Evolutionary conservation across 35 echinoderm and acorn worm genomes (phyloP).

Genomic region (Patiria miniata): DNA sequence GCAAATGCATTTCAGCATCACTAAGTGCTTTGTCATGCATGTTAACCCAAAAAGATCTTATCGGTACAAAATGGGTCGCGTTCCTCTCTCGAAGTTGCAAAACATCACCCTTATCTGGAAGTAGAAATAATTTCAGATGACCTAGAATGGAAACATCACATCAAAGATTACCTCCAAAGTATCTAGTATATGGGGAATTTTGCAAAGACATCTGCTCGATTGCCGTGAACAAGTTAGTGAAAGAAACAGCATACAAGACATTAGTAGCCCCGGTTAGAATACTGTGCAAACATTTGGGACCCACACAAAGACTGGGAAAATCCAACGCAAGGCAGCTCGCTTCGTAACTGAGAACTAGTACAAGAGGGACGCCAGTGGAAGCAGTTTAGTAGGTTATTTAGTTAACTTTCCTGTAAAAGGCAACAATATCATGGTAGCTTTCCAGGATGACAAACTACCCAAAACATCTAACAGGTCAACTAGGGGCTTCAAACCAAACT

Average conservation of each 20-base stretch:
- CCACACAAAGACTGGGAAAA: not conserved
- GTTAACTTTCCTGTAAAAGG: too few species aligned
- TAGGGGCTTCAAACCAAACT: not conserved
- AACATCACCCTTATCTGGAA: conserved; percentile 25
- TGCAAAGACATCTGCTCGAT: conserved; percentile 9
- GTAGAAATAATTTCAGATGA: conserved; percentile 14
- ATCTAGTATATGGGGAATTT: conserved; percentile 17
- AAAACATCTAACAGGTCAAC: conserved; percentile 1
- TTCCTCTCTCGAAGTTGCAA: not conserved
- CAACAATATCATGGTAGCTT: too few species aligned
- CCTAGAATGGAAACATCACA: conserved; percentile 39
- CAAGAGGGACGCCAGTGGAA: not conserved
- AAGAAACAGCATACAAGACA: conserved; percentile 34
- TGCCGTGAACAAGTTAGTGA: not conserved
- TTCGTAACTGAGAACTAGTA: conserved; percentile 14
- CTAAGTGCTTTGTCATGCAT: conserved; percentile 25
- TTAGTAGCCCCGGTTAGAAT: conserved; percentile 16
- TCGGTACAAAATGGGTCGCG: not conserved
- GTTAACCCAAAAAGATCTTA: not conserved
- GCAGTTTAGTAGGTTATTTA: not conserved
- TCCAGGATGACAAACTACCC: too few species aligned
- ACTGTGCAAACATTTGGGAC: not conserved
- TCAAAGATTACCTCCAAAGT: conserved; percentile 14
- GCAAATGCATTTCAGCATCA: conserved; percentile 25
- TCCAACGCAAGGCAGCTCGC: conserved; percentile 18